phyloP scores from a whole-genome alignment of 1,140 invertebrate species.

The Andricus grossulariae region DNA sequence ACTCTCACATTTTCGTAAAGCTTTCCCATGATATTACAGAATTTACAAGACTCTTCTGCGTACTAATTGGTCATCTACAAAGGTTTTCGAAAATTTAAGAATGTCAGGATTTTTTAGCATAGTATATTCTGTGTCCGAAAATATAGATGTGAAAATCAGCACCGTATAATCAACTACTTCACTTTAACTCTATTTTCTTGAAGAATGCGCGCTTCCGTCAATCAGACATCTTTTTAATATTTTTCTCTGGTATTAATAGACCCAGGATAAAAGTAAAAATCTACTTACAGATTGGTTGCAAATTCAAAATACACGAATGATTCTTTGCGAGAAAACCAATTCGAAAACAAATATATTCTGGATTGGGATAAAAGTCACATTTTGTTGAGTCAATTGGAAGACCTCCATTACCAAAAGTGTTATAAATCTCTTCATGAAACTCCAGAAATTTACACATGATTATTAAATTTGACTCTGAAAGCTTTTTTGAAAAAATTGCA shows the following conservation, averaged over 20 bases:
- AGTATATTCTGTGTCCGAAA: constrained; percentile 9
- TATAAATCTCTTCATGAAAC: too few relatives aligned
- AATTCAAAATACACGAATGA: too few relatives aligned
- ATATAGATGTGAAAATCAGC: constrained; percentile 21
- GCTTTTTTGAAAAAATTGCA: too few relatives aligned
- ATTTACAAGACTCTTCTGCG: not conserved
- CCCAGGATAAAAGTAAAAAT: too few relatives aligned
- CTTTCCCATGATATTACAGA: not conserved
- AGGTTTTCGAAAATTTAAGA: not conserved
- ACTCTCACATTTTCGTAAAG: not conserved
- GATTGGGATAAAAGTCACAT: too few relatives aligned
- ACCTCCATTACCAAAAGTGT: too few relatives aligned
- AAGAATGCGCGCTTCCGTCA: not conserved
- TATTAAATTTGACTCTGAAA: too few relatives aligned
- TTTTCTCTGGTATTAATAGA: not conserved
- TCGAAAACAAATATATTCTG: too few relatives aligned
- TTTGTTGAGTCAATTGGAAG: too few relatives aligned
- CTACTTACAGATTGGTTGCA: not conserved
- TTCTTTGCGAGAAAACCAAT: too few relatives aligned
- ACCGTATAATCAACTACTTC: not conserved
- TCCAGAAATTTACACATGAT: too few relatives aligned
- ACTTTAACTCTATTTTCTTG: not conserved
- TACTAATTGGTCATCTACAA: constrained; percentile 1
- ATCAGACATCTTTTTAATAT: not conserved
- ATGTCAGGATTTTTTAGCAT: not conserved